Conservation (phyloP, 2,888 invertebrate genomes). For the Ferdinandea cuprea region DNA sequence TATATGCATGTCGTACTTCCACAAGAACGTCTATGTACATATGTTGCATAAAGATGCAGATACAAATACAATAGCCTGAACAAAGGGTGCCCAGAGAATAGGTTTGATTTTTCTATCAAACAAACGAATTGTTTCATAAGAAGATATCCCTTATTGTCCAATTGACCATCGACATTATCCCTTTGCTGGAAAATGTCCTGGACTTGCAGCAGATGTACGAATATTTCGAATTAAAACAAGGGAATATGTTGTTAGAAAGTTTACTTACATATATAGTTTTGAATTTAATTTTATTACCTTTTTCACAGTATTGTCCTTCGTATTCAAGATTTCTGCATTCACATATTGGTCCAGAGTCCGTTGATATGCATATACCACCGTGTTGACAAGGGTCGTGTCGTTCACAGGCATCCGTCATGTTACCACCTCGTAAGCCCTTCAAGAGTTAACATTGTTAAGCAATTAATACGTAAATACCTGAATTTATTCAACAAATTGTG, state of each 20-base stretch:
- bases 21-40: not conserved
- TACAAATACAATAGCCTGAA: no score
- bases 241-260: no score
- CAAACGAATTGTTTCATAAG: no score
- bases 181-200: no score
- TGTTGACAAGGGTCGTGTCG: conserved; percentile 96
- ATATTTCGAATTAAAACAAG: no score
- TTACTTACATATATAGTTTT: no score
- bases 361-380: conserved; percentile 97
- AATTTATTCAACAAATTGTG: not conserved
- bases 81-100: no score
- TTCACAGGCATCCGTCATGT: conserved; percentile 93
- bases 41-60: not conserved
- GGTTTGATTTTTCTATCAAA: no score
- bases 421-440: conserved; percentile 83
- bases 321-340: conserved; percentile 97
- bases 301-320: conserved; percentile 96
- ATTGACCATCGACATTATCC: no score
- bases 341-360: conserved; percentile 96
- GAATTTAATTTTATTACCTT: conserved; percentile 86
- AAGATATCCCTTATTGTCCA: no score
- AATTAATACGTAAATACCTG: not conserved
- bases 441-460: not conserved
- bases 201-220: no score
- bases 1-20: no score